Evolutionary conservation across 2,888 invertebrate species (phyloP), one percentile per base, ranked within the genome.

Genomic region (Lagria hirta): DNA sequence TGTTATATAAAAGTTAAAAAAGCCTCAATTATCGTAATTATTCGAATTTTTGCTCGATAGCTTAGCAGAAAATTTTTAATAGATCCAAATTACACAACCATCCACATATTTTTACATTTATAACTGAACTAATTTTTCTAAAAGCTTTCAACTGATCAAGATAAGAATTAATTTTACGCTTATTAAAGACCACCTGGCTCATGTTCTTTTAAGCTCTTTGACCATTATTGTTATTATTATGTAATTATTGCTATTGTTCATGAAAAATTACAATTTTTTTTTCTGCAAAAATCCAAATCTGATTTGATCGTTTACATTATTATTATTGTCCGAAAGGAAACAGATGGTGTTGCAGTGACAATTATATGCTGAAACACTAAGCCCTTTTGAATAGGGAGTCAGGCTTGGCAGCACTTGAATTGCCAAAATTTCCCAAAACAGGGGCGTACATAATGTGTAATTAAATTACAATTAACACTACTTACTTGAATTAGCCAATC

Each of bases 321-420:
- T 21, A 57, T 59, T 54, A 42, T 49, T 55, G 53, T 52, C 57
- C 58, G 65, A 70, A 70, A 71, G 71, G 70, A 72, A 72, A 69
- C 71, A 72, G 71, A 72, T 72, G 71, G 70, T 72, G 72, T 71
- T 68, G 66, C 66, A 65, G 67, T 66, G 68, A 70, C 71, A 72
- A 72, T 72, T 72, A 72, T n/a, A n/a, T 64, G 68, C 62, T 62
- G 67, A 71, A 72, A 71, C 38, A 38, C 70, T 70, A 70, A 69
- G 69, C 70, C 66, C 70, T 68, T 66, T 68, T 69, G 68, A 64
- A n/a, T 60, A 61, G 62, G 62, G 65, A 64, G 70, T 70, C 67
- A 70, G 57, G 70, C 70, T 64, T 66, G 68, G 69, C 61, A 64
- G 70, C 60, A 36, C 66, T 59, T 65, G 48, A 29, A 43, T 33